Evolutionary conservation across 2,888 invertebrate genomes (phyloP).

Genomic region (Quadriops clusia): DNA sequence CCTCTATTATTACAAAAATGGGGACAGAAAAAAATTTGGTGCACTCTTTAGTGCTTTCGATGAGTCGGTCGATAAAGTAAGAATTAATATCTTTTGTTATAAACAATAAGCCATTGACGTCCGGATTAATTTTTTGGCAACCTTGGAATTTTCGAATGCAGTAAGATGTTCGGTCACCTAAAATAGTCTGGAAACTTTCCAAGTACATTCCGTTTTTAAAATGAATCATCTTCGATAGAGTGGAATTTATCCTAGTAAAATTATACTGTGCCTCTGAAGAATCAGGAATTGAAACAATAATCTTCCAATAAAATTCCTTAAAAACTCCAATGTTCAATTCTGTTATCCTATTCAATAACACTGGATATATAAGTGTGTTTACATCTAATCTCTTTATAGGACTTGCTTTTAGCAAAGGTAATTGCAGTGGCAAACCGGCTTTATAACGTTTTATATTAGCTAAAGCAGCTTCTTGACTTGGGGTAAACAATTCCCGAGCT

Average conservation of each 20-base stretch:
- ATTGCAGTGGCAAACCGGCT: slow-evolving; percentile 29
- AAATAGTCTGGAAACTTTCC: too few species aligned
- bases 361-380: slow-evolving; percentile 21
- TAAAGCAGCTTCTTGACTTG: slow-evolving; percentile 37
- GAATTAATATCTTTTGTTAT: too few species aligned
- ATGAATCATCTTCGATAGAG: too few species aligned
- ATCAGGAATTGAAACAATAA: slow-evolving; percentile 36
- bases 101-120: too few species aligned
- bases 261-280: too few species aligned
- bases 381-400: slow-evolving; percentile 23
- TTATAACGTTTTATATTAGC: slow-evolving; percentile 40
- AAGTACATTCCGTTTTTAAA: too few species aligned
- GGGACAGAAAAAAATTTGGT: slow-evolving; percentile 7
- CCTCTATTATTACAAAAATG: slow-evolving; percentile 8
- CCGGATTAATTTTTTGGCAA: too few species aligned
- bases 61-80: too few species aligned
- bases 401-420: slow-evolving; percentile 16
- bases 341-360: slow-evolving; percentile 22
- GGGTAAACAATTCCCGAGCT: slow-evolving; percentile 36
- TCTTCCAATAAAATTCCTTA: slow-evolving; percentile 46
- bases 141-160: too few species aligned
- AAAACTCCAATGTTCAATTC: slow-evolving; percentile 21
- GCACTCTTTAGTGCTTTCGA: slow-evolving; percentile 7
- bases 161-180: too few species aligned
- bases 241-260: too few species aligned